A percentile compares a stretch with the other conserved stretches of the same genome.
Evolutionary conservation across 2,888 invertebrate species (phyloP).

Genomic region (Apodemia duryi): DNA sequence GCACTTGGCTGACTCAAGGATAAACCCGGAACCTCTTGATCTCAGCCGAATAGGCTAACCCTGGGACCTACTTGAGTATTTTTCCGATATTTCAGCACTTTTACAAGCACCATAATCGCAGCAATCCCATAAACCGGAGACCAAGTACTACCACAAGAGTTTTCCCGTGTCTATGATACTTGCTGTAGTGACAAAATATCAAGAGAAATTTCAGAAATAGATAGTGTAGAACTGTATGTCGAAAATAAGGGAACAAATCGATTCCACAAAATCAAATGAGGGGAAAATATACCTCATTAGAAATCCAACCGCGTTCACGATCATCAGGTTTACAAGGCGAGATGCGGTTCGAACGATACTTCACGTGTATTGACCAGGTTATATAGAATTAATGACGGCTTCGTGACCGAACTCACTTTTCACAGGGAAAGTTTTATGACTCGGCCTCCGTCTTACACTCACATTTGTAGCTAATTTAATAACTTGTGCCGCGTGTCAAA

Average conservation of each 20-base stretch:
- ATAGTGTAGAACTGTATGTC: not conserved
- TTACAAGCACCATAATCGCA: too few species aligned
- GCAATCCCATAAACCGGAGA: too few species aligned
- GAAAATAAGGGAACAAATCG: conserved; percentile 20
- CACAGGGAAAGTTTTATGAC: conserved; percentile 66
- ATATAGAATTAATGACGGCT: conserved; percentile 58
- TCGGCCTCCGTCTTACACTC: conserved; percentile 42
- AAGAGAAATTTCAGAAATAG: too few species aligned
- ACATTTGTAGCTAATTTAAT: conserved; percentile 45
- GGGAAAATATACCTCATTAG: conserved; percentile 29
- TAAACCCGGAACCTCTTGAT: too few species aligned
- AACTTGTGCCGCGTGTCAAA: conserved; percentile 26
- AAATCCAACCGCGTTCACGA: conserved; percentile 52
- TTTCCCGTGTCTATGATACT: too few species aligned
- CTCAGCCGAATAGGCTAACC: too few species aligned
- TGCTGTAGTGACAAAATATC: too few species aligned
- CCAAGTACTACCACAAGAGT: too few species aligned
- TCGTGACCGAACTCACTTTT: conserved; percentile 70
- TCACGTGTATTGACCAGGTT: conserved; percentile 40
- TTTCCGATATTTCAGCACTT: too few species aligned
- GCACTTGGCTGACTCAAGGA: too few species aligned
- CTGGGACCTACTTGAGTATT: too few species aligned
- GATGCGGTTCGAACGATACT: conserved; percentile 29
- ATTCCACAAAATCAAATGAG: conserved; percentile 17
- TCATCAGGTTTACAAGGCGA: conserved; percentile 42